These are phyloP conservation scores for Sylvia borin DNA, from an alignment of 2,797 vertebrate genomes.

Conservation along the genomic window DNA sequence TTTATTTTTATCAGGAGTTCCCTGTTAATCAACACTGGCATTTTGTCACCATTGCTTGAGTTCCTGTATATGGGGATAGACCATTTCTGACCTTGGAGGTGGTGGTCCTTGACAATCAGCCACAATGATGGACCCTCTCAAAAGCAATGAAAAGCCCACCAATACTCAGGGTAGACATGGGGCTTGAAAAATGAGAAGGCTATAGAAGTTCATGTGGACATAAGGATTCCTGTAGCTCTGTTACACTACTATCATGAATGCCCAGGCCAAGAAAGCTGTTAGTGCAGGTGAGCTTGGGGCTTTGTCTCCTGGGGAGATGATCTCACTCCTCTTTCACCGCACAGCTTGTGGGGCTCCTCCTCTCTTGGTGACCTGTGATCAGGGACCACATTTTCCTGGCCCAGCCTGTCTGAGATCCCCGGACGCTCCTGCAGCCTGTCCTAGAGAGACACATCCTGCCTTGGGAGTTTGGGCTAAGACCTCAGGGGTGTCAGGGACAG, in stretches of 20 bases:
- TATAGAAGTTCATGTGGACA: conserved; percentile 89
- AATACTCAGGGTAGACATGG: conserved; percentile 88
- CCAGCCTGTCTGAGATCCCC: not conserved
- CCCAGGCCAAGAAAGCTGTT: conserved; percentile 86
- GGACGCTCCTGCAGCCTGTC: not conserved
- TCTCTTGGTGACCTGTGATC: not conserved
- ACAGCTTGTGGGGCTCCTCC: not conserved
- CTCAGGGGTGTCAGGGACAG: not conserved
- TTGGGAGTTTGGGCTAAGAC: not conserved
- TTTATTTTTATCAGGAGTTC: not conserved
- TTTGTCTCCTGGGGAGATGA: not conserved
- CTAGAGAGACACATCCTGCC: not conserved
- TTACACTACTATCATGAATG: conserved; percentile 84
- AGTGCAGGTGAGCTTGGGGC: not conserved
- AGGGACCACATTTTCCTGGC: not conserved
- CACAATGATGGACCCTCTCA: conserved; percentile 86
- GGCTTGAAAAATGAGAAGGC: conserved; percentile 90
- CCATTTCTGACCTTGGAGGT: not conserved
- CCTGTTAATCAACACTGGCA: not conserved
- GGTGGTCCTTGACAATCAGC: not conserved
- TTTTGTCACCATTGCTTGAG: not conserved
- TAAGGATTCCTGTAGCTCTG: conserved; percentile 89
- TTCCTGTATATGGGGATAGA: not conserved
- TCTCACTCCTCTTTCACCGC: not conserved
- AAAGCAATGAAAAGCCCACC: conserved; percentile 89